These are phyloP conservation scores for Mesopsocus fuscifrons DNA, from an alignment of 2,888 invertebrate genomes.

Conservation along the genomic window DNA sequence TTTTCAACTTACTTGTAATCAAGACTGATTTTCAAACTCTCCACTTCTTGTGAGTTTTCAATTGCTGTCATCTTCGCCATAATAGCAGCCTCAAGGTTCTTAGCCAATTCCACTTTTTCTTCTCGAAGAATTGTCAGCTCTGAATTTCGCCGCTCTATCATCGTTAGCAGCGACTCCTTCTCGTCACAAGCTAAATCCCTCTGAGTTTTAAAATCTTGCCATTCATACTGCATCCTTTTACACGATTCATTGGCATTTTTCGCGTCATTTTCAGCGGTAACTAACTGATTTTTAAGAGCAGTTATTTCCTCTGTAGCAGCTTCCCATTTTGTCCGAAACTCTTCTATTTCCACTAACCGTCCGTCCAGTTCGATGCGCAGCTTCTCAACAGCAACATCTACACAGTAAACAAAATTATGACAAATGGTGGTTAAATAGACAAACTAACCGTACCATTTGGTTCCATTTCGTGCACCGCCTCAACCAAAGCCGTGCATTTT, in stretches of 20 bases:
- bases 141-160: slow-evolving; percentile 47
- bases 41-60: slow-evolving; percentile 58
- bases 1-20: slow-evolving; percentile 50
- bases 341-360: not conserved
- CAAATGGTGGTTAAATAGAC: no score
- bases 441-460: not conserved
- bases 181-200: slow-evolving; percentile 53
- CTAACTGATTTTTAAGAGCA: slow-evolving; percentile 10
- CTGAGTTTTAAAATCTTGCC: slow-evolving; percentile 43
- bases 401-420: slow-evolving; percentile 25
- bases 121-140: slow-evolving; percentile 53
- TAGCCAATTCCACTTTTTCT: slow-evolving; percentile 41
- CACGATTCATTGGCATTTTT: slow-evolving; percentile 4
- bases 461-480: not conserved
- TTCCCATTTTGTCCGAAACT: slow-evolving; percentile 9
- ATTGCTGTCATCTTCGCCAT: slow-evolving; percentile 69
- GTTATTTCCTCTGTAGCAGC: not conserved
- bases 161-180: slow-evolving; percentile 49
- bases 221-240: slow-evolving; percentile 36
- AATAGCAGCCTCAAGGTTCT: slow-evolving; percentile 54
- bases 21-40: slow-evolving; percentile 56
- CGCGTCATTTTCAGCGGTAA: not conserved
- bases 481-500: no score
- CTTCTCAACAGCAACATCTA: slow-evolving; percentile 42
- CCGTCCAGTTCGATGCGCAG: slow-evolving; percentile 32